Evolutionary conservation across 1,140 invertebrate genomes (phyloP), one percentile per base, ranked within the genome.

Genomic region (Cherax quadricarinatus): DNA sequence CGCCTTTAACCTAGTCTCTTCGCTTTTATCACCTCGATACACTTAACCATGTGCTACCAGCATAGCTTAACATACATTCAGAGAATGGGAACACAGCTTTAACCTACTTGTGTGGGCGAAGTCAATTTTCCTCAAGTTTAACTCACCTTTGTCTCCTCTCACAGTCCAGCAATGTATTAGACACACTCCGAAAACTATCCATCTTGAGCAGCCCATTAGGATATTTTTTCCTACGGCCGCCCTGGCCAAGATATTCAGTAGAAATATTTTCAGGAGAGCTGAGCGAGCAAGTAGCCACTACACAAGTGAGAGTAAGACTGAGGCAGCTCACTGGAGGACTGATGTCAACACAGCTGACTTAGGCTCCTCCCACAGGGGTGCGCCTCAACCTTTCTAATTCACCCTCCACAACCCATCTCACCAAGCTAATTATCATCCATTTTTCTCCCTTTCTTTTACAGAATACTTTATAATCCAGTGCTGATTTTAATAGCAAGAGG

Each of bases 241-340:
- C 6, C 70, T n/a, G 70, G n/a, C 70, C 21, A 75, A 30, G 24
- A 30, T 7, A 24, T 5, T 30, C 4, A 7, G 6, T 30, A 75
- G 70, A 24, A 21, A 75, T 9, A 75, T 7, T 75, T 66, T 66
- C 62, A 75, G 12, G 70, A 75, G 70, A 9, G 70, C n/a, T 0
- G 5, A n/a, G 6, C 6, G n/a, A 0, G 12, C n/a, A 7, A 5
- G 1, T n/a, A 75, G n/a, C 70, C 5, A 5, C 70, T 3, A 30
- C 70, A 75, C n/a, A 18, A 75, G 70, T 75, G n/a, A 75, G 70
- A 30, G 16, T n/a, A 75, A 75, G n/a, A 75, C 70, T 75, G 70
- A 7, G 3, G 70, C 1, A 7, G 7, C 7, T 75, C n/a, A 12
- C 4, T 30, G n/a, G 30, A 66, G 18, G 14, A 30, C n/a, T 30